Base-by-base conservation (phyloP, 1,140 invertebrate species). In the Drosophila ironensis region DNA sequence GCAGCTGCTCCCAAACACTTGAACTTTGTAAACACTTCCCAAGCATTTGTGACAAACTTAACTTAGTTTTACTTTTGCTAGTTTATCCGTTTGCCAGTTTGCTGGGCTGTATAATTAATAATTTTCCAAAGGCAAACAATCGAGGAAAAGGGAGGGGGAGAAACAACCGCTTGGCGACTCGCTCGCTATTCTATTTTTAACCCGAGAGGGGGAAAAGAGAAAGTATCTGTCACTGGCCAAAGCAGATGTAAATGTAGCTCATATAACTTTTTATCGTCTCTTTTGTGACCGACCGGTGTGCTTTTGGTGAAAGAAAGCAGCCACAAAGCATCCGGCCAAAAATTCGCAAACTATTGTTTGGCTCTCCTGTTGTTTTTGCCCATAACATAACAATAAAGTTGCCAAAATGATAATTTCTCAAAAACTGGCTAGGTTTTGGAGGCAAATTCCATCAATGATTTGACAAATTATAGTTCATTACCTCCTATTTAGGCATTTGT, bases 1-100 rank as follows among this genome's bases (percentile, higher is more conserved):
- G 77, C 77, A 82, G 78, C 80, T 86, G 78, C 78, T 84, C 67
- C 45, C 52, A 20, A 44, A 69, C 35, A 48, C 59, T 76, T 72
- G 37, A 81, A 73, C 50, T 69, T 71, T 81, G 77, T 67, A 82
- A 74, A 64, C 73, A 82, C 48, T 28, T 63, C 30, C 30, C 51
- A 53, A 70, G 37, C 48, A 3, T 12, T 3, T n/a, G 27, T 28
- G 54, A 68, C 50, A 72, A 74, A 80, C 64, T 53, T n/a, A n/a
- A n/a, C n/a, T n/a, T n/a, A n/a, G n/a, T n/a, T n/a, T n/a, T n/a
- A n/a, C n/a, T n/a, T n/a, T n/a, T n/a, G n/a, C n/a, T n/a, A n/a
- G n/a, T n/a, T n/a, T n/a, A n/a, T n/a, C n/a, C n/a, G n/a, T n/a
- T n/a, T n/a, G n/a, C n/a, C n/a, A n/a, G n/a, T n/a, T n/a, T n/a